Conservation (phyloP, 53 echinoderm and acorn worm species). For the Holothuria scabra region DNA sequence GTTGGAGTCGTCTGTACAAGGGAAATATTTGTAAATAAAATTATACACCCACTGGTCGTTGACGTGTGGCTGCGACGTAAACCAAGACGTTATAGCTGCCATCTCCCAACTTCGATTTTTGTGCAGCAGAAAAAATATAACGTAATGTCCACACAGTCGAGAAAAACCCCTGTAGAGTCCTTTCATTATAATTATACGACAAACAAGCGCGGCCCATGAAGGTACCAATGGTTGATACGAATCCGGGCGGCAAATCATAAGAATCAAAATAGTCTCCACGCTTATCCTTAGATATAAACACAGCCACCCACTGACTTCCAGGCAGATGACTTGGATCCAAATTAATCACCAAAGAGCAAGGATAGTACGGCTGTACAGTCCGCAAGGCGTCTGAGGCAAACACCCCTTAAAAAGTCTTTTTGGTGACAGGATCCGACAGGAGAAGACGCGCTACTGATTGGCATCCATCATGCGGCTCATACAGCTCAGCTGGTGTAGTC, state of each 20-base stretch:
- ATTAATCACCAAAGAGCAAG: conserved; percentile 42
- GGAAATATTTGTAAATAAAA: background rate
- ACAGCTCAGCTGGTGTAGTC: conserved; percentile 41
- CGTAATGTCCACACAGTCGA: conserved; percentile 64
- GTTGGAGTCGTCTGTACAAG: background rate
- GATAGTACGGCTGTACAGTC: background rate
- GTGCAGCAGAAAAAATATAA: conserved; percentile 57
- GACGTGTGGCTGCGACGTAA: background rate
- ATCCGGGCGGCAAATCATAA: conserved; percentile 41
- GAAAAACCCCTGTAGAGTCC: conserved; percentile 24
- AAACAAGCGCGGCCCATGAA: conserved; percentile 1
- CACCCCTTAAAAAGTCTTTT: background rate
- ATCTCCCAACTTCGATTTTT: conserved; percentile 37
- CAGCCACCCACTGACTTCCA: conserved; percentile 50
- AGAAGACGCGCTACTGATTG: background rate
- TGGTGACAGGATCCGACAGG: conserved; percentile 9
- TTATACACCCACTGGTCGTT: background rate
- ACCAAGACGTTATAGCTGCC: background rate
- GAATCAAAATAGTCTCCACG: conserved; percentile 63
- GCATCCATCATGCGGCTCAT: background rate
- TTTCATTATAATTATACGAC: background rate
- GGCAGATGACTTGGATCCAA: conserved; percentile 60
- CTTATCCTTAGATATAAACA: background rate
- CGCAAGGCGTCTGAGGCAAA: conserved; percentile 57
- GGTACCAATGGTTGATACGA: background rate